Evolutionary conservation across 2,888 invertebrate species (phyloP), one percentile per base, ranked within the genome.

Genomic region (Bombylius discolor): DNA sequence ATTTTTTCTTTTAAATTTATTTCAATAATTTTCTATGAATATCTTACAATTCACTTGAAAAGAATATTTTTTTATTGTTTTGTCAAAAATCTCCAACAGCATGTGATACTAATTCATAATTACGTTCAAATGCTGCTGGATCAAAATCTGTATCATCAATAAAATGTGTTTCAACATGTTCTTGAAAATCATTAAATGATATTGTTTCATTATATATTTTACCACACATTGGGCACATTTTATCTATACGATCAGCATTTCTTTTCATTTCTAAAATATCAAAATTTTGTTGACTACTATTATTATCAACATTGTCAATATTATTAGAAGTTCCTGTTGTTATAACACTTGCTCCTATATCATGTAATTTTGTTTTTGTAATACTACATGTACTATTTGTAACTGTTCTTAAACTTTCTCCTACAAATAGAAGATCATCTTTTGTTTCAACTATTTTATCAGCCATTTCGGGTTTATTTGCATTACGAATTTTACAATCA

Each of bases 131-230:
- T n/a, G 45, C 4, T 51, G 78, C 78, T 14, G 61, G 58, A 64
- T 81, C 80, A 9, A 68, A 59, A 58, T 80, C 79, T 55, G 69
- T 70, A 44, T 83, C 81, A 62, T 81, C 79, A 56, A 78, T 73
- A 69, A 89, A 89, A 74, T 89, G 89, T 64, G 77, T 80, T 69
- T 88, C 82, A 36, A 90, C 89, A 72, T 90, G 89, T 57, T 81
- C 76, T 61, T 84, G 82, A 66, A 89, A 89, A 50, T 79, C 78
- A 34, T 78, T 72, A 69, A 88, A 87, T 32, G 76, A 68, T 12
- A 77, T 68, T 55, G 79, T 75, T 66, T 77, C 78, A 49, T 74
- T 74, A 66, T 83, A 89, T 60, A 76, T 74, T 68, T 78, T 77
- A 11, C 82, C 83, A 71, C 89, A 89, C 75, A 89, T 79, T 0